Evolutionary conservation across 2,888 invertebrate genomes (phyloP).

Genomic region (Panzeria rudis): DNA sequence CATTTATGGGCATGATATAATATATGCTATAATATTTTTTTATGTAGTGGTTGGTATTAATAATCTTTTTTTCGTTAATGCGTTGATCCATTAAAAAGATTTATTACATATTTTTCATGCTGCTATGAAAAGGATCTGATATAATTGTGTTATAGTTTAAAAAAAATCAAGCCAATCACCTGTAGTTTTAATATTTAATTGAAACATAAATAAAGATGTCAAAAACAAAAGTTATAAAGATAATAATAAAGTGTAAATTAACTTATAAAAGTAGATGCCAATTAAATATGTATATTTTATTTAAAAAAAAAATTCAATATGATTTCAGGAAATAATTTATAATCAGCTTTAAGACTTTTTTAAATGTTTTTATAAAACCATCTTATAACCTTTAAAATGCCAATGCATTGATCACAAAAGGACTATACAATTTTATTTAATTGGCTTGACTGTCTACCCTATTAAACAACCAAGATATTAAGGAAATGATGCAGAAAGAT

Average conservation of each 20-base stretch:
- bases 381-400: neutral
- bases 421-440: slow-evolving; percentile 26
- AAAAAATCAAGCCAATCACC: neutral
- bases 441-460: slow-evolving; percentile 1
- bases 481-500: neutral
- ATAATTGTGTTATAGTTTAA: slow-evolving; percentile 8
- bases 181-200: slow-evolving; percentile 10
- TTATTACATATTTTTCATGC: neutral
- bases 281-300: neutral
- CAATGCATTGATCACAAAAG: slow-evolving; percentile 40
- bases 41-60: slow-evolving; percentile 15
- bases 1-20: neutral
- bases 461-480: neutral
- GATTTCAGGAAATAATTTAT: too few relatives aligned
- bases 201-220: neutral
- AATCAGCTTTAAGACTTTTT: too few relatives aligned
- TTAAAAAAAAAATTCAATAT: too few relatives aligned
- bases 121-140: neutral
- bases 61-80: slow-evolving; percentile 28
- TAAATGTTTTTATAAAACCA: too few relatives aligned
- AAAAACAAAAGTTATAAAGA: neutral
- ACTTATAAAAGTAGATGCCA: neutral
- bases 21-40: neutral
- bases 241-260: slow-evolving; percentile 1
- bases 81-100: slow-evolving; percentile 40